phyloP scores from a whole-genome alignment of 2,113 vertebrate genomes.

The Gopherus flavomarginatus region DNA sequence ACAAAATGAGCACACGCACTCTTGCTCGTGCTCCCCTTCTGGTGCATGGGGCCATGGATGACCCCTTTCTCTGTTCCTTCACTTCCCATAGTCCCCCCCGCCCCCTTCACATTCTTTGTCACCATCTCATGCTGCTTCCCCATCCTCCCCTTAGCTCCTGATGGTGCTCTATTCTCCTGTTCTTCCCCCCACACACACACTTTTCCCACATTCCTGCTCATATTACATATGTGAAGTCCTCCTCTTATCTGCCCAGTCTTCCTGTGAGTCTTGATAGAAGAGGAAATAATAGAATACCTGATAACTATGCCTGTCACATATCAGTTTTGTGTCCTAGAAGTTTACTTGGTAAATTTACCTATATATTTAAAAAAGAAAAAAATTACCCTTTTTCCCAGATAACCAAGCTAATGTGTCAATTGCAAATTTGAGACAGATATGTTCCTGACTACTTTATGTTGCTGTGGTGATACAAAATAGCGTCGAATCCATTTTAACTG shows the following conservation, averaged over 20 bases:
- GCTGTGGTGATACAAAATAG: background rate
- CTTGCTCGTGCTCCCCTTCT: background rate
- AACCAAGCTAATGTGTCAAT: background rate
- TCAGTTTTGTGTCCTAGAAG: background rate
- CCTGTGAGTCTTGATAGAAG: background rate
- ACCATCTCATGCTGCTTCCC: background rate
- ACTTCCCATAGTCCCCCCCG: background rate
- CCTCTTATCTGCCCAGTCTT: background rate
- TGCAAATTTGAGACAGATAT: background rate
- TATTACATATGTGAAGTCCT: background rate
- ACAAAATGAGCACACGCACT: background rate
- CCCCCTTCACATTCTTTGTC: background rate
- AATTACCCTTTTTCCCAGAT: background rate
- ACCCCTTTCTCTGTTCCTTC: background rate
- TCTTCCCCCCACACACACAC: background rate
- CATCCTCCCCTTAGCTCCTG: background rate
- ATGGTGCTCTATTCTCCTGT: rapidly evolving
- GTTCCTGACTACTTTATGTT: background rate
- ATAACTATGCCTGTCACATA: background rate
- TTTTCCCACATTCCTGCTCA: background rate
- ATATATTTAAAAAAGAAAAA: background rate
- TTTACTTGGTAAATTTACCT: background rate
- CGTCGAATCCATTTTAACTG: too few species aligned
- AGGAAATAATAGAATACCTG: background rate
- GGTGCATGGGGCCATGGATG: background rate